Conservation (phyloP, 2,113 vertebrate species). For the Bubo blakistoni region DNA sequence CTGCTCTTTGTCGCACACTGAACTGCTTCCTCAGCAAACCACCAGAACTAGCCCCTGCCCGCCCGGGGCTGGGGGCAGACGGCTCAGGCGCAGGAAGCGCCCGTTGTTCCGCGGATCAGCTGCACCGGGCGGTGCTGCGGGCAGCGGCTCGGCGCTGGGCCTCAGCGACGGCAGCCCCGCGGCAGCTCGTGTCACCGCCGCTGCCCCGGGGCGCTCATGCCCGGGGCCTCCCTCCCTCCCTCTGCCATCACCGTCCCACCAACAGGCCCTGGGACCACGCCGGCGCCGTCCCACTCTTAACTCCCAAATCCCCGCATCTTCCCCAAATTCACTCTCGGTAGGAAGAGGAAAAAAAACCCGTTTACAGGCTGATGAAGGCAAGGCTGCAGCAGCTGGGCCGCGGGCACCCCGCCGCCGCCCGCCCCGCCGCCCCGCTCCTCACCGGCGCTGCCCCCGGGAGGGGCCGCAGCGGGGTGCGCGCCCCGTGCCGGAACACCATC, state of each 20-base stretch:
- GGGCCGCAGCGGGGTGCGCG: slow-evolving; percentile 84
- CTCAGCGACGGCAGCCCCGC: not conserved
- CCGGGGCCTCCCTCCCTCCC: not conserved
- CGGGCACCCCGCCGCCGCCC: too few relatives aligned
- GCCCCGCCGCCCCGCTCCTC: not conserved
- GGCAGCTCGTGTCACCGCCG: fast-evolving
- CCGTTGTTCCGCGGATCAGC: fast-evolving
- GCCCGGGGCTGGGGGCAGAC: fast-evolving
- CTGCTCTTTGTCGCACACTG: fast-evolving
- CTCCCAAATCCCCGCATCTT: fast-evolving
- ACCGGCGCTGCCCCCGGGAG: slow-evolving; percentile 82
- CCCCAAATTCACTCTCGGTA: not conserved
- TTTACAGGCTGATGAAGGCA: not conserved
- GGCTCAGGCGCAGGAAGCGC: fast-evolving
- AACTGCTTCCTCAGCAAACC: not conserved
- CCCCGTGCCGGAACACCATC: slow-evolving; percentile 88
- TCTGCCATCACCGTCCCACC: not conserved
- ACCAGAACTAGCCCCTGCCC: fast-evolving
- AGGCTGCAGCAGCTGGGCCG: not conserved
- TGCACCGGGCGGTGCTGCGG: fast-evolving
- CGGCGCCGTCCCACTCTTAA: fast-evolving
- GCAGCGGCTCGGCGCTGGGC: not conserved
- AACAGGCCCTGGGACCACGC: fast-evolving
- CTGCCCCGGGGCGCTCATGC: fast-evolving
- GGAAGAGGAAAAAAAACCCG: not conserved